These are phyloP conservation scores for Microctonus brassicae DNA, from an alignment of 2,888 invertebrate genomes.

Conservation along the genomic window DNA sequence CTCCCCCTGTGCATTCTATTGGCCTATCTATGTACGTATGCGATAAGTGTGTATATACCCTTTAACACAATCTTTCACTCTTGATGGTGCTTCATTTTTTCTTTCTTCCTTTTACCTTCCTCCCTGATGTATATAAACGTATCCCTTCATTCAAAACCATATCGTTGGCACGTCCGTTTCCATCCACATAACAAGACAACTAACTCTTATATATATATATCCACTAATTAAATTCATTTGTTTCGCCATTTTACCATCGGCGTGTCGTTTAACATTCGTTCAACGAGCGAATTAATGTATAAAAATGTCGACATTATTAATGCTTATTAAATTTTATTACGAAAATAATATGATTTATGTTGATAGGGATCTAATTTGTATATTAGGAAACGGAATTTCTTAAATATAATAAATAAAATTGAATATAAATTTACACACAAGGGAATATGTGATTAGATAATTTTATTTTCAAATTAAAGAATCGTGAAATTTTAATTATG, in stretches of 20 bases:
- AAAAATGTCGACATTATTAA: not conserved
- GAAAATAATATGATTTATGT: too few species aligned
- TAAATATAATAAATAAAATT: too few species aligned
- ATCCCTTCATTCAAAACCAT: not conserved
- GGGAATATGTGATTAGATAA: too few species aligned
- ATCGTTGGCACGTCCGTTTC: not conserved
- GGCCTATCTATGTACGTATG: not conserved
- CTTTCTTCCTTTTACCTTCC: not conserved
- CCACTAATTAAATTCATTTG: not conserved
- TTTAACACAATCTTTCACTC: not conserved
- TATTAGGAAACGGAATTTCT: too few species aligned
- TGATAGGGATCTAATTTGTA: too few species aligned
- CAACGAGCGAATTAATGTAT: not conserved
- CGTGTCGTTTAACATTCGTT: not conserved
- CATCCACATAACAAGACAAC: constrained; percentile 1
- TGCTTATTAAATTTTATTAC: too few species aligned
- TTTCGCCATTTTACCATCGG: not conserved
- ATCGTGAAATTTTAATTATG: too few species aligned
- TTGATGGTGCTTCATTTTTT: not conserved
- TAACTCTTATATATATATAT: not conserved
- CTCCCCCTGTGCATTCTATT: not conserved
- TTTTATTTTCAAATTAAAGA: too few species aligned
- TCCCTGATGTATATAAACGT: not conserved
- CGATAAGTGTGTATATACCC: not conserved
- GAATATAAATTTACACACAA: too few species aligned